Percentiles rank a stretch among this genome's conserved stretches.
These are phyloP conservation scores for Greenwoodochromis staneri DNA, from an alignment of 2,113 vertebrate genomes.

Conservation along the genomic window DNA sequence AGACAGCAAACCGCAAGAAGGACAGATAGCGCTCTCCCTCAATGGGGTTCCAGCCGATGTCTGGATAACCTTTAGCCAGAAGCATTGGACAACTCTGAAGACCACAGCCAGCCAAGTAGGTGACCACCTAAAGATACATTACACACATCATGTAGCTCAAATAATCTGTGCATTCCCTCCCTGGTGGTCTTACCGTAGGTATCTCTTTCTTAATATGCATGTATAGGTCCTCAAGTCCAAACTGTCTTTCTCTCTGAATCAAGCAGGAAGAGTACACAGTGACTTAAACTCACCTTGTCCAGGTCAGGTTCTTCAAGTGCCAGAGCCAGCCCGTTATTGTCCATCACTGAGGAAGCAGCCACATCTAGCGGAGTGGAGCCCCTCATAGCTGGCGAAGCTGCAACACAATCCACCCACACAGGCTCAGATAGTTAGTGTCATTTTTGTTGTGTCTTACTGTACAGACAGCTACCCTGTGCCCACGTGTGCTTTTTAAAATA, in stretches of 20 bases:
- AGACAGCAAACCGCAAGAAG: constrained; percentile 95
- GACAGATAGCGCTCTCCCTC: constrained; percentile 97
- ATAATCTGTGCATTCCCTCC: background rate
- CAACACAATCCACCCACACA: background rate
- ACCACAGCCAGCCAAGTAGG: constrained; percentile 93
- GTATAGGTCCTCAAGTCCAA: background rate
- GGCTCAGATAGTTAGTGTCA: background rate
- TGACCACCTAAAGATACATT: constrained; percentile 81
- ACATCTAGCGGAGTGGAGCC: constrained; percentile 96
- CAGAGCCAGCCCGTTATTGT: constrained; percentile 94
- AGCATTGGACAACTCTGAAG: constrained; percentile 94
- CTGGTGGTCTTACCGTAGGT: background rate
- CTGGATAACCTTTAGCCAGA: constrained; percentile 92
- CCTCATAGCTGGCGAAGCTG: constrained; percentile 95
- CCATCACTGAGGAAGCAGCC: constrained; percentile 97
- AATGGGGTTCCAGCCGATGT: constrained; percentile 97
- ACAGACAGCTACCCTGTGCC: background rate
- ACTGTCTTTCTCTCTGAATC: background rate
- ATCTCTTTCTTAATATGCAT: background rate
- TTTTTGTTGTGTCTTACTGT: background rate
- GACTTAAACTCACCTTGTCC: constrained; percentile 78
- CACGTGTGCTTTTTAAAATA: background rate
- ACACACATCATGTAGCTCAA: background rate
- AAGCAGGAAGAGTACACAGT: accelerated
- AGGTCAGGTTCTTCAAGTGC: constrained; percentile 93